Evolutionary conservation across 2,888 invertebrate species (phyloP), one percentile per base, ranked within the genome.

Genomic region (Melipona bicolor): DNA sequence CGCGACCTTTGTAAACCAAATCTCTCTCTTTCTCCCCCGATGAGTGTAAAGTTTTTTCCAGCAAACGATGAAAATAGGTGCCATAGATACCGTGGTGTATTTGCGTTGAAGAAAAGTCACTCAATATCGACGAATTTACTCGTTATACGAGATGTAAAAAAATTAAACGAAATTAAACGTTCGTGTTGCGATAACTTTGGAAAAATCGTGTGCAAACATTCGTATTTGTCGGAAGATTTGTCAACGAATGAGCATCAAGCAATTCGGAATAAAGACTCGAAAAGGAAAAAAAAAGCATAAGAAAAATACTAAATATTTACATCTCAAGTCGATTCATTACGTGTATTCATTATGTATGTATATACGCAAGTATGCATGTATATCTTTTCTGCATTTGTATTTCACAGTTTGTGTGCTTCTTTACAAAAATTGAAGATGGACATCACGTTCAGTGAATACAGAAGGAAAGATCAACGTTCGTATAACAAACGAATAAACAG

Each of bases 341-440:
- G 36, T 50, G n/a, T 11, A 64, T 27, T 27, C 27, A 27, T 77
- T 50, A 43, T 70, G 43, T 43, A 52, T 21, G n/a, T 13, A 56
- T 5, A 27, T 61, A 4, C 27, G 24, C 24, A 61, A 56, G n/a
- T n/a, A 13, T 4, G 54, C 4, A n/a, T 56, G n/a, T 13, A 49
- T 4, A 50, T 50, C 17, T 13, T 50, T 4, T n/a, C 17, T n/a
- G 21, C 15, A n/a, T n/a, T 56, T 21, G 49, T 5, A 32, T 50
- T 56, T 59, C n/a, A 32, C 56, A 32, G 49, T 50, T n/a, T n/a
- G 67, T 6, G 6, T 54, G 36, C 5, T 54, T 61, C 13, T 27
- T 3, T 43, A 54, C 50, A 43, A 79, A 69, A 75, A 52, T n/a
- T 9, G 11, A 69, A 54, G 43, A 19, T 65, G 56, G n/a, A 71